A percentile compares a stretch with the other conserved stretches of the same genome.
These are phyloP conservation scores for human DNA, from an alignment of 2,113 vertebrate genomes.

Conservation along the genomic window GRCh38 chr7:125039001-125039500, in stretches of 20 bases:
- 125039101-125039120: neutral
- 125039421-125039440: neutral
- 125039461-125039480: constrained; percentile 20
- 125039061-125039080: neutral
- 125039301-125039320: neutral
- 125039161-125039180: constrained; percentile 7
- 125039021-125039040: neutral
- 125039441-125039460: neutral
- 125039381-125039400: neutral
- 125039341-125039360: neutral
- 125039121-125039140: constrained; percentile 6
- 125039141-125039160: neutral
- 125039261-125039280: constrained; percentile 24
- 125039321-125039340: neutral
- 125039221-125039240: constrained; percentile 4
- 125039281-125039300: neutral
- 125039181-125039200: constrained; percentile 29
- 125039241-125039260: neutral
- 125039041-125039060: neutral
- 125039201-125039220: neutral
- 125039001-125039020: neutral
- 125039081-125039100: neutral
- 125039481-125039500: neutral
- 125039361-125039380: neutral
- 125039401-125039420: neutral